Base-by-base conservation (phyloP, 2,888 invertebrate genomes). In the Dione vanillae region DNA sequence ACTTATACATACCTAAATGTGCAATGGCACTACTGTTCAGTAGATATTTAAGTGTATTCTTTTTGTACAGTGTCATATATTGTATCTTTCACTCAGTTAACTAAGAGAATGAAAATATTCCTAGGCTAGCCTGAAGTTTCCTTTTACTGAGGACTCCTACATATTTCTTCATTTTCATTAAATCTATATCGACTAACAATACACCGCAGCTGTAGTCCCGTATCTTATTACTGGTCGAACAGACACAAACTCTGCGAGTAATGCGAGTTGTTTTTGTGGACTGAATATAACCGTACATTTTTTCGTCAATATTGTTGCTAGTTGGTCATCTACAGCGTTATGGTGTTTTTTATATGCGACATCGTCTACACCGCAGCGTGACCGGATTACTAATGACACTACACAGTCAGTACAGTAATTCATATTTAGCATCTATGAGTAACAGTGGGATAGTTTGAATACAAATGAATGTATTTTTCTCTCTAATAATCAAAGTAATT, bases 311-410 rank as follows among this genome's bases (percentile, higher is more conserved):
- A 19, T 47, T 56, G 10, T 67, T 62, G 43, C 27, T 54, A 61
- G 35, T 43, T 62, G 68, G 52, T 51, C 37, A 51, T 41, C 51
- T 52, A 41, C 20, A 35, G 49, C 12, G 45, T 52, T 61, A 43
- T 45, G 52, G 37, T 68, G 52, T 68, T 62, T 62, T 62, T 61
- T 41, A 54, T 16, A 68, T 27, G 19, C 43, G 52, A 54, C 61
- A 68, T 69, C 47, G 40, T 52, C 35, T 52, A 64, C 20, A n/a
- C 54, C 45, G 54, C 45, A 54, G 62, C 68, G 68, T 68, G 68
- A 62, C 62, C 67, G 61, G 61, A 61, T 19, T 62, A 52, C 41
- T 27, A 51, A 67, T 52, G 67, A 7, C n/a, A 40, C 49, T 61
- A 41, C 49, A 61, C 61, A 61, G 61, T 61, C 40, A 59, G 59